Evolutionary conservation across 2,797 vertebrate species (phyloP).

Genomic region (Intellagama lesueurii): DNA sequence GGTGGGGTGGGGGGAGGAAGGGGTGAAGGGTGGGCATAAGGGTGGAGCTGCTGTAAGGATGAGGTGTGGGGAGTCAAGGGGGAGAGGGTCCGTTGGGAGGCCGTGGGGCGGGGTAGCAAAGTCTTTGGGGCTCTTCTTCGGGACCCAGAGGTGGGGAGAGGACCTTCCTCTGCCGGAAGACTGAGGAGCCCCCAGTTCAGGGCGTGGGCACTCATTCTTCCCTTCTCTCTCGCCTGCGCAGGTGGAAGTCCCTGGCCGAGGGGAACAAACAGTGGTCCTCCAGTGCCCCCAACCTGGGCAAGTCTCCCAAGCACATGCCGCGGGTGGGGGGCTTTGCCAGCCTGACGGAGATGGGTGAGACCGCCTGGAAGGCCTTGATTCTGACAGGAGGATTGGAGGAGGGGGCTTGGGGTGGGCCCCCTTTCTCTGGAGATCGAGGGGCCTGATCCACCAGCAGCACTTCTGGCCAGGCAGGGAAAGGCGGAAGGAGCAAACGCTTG

Average conservation of each 20-base stretch:
- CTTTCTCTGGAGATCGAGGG: background rate
- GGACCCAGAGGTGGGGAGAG: too few species aligned
- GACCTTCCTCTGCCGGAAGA: too few species aligned
- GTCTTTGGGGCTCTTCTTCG: too few species aligned
- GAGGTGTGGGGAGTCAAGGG: too few species aligned
- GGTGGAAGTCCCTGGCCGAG: constrained; percentile 88
- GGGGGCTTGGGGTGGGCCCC: background rate
- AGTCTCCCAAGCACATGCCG: constrained; percentile 89
- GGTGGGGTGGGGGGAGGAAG: background rate
- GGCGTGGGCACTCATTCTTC: background rate
- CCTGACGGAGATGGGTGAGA: constrained; percentile 93
- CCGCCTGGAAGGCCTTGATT: background rate
- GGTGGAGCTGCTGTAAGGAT: too few species aligned
- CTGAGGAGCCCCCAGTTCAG: fast-evolving
- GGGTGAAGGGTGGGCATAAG: fast-evolving
- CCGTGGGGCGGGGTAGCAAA: background rate
- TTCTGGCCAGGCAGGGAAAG: too few species aligned
- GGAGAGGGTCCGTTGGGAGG: too few species aligned
- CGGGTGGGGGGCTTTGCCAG: constrained; percentile 89
- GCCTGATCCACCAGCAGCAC: too few species aligned
- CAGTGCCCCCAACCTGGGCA: constrained; percentile 93
- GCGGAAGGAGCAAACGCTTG: too few species aligned
- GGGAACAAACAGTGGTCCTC: constrained; percentile 91
- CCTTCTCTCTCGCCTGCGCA: constrained; percentile 51
- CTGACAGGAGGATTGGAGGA: background rate